phyloP scores from a whole-genome alignment of 2,113 vertebrate species.

The Nothocercus julius region DNA sequence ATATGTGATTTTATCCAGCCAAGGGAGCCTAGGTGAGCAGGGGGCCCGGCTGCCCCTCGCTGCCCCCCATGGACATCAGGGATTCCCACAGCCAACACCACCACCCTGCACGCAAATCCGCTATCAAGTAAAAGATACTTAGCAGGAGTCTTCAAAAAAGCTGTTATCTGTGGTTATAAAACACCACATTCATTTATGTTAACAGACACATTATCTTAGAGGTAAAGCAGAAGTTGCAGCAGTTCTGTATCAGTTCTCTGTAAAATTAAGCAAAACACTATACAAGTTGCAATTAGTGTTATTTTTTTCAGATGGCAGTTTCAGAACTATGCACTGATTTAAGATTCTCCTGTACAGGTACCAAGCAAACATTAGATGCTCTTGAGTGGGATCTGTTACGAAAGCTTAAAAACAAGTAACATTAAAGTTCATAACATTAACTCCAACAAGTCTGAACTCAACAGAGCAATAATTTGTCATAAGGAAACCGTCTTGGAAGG shows the following conservation, averaged over 20 bases:
- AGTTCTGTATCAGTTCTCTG: neutral
- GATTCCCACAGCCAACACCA: neutral
- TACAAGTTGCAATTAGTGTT: neutral
- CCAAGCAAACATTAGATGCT: no score
- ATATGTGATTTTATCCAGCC: neutral
- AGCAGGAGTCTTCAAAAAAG: conserved; percentile 28
- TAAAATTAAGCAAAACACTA: neutral
- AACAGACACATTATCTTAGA: neutral
- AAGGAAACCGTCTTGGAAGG: fast-evolving
- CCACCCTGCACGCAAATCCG: neutral
- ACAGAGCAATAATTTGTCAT: neutral
- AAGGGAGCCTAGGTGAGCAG: neutral
- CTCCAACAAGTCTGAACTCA: neutral
- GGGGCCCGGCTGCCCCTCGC: neutral
- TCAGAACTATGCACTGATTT: neutral
- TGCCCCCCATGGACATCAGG: neutral
- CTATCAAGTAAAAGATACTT: conserved; percentile 23
- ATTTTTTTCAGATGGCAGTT: neutral
- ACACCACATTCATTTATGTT: neutral
- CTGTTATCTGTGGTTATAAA: neutral
- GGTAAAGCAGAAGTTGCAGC: neutral
- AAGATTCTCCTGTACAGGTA: neutral
- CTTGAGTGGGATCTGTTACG: neutral
- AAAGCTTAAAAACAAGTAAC: neutral
- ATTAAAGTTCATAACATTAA: neutral